Conservation (phyloP, 2,113 vertebrate genomes). For the Entelurus aequoreus region DNA sequence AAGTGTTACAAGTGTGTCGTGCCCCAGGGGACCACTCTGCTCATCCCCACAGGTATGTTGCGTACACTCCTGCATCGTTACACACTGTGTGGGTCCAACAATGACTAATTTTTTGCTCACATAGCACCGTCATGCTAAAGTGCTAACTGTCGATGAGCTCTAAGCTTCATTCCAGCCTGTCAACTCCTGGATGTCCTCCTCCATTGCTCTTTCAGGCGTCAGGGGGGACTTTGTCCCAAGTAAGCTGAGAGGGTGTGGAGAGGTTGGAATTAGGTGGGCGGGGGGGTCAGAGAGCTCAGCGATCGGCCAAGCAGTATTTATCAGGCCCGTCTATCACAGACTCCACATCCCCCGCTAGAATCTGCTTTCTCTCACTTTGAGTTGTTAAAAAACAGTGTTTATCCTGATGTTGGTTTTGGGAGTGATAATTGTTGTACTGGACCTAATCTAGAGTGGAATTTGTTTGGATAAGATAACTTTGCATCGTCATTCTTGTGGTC, state of each 20-base stretch:
- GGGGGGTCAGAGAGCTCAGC: conserved; percentile 49
- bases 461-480: background rate
- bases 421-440: background rate
- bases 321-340: conserved; percentile 52
- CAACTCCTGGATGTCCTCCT: conserved; percentile 42
- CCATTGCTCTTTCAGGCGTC: conserved; percentile 30
- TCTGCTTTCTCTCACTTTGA: conserved; percentile 42
- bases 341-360: conserved; percentile 2
- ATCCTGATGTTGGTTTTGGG: background rate
- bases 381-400: conserved; percentile 22
- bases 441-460: background rate
- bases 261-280: conserved; percentile 44
- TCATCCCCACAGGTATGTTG: conserved; percentile 81
- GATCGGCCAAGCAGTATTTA: conserved; percentile 35
- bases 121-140: background rate
- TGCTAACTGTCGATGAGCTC: too few relatives aligned
- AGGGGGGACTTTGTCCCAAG: conserved; percentile 38
- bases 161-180: conserved; percentile 16
- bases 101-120: background rate
- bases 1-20: conserved; percentile 73
- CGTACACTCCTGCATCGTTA: too few relatives aligned
- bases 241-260: conserved; percentile 41
- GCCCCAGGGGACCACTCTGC: conserved; percentile 91
- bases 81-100: background rate
- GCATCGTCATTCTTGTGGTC: background rate